Percentiles rank a stretch among this genome's conserved stretches.
Evolutionary conservation across 2,113 vertebrate species (phyloP).

Genomic region (Scartelaos histophorus): DNA sequence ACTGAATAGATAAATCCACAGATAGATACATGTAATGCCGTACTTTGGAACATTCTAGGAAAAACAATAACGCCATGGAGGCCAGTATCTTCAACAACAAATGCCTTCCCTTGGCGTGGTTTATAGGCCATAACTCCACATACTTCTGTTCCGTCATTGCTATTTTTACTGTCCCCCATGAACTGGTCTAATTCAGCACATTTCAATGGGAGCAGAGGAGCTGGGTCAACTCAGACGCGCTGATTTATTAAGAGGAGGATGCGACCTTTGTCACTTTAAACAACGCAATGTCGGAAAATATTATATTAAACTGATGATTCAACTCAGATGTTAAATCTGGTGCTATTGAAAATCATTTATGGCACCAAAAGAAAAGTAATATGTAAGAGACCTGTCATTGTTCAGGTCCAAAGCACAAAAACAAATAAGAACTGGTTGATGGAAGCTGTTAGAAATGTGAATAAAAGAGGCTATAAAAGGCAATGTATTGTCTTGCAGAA

Average conservation of each 20-base stretch:
- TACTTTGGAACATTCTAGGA: too few relatives aligned
- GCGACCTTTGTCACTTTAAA: neutral
- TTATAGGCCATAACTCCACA: conserved; percentile 19
- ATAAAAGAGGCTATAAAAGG: too few relatives aligned
- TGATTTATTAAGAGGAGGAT: neutral
- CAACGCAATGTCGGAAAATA: neutral
- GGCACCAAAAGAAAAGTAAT: neutral
- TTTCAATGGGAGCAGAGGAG: conserved; percentile 44
- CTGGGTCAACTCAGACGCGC: conserved; percentile 32
- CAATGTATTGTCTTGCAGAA: too few relatives aligned
- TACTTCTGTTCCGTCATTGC: conserved; percentile 32
- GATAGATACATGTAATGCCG: too few relatives aligned
- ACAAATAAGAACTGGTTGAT: too few relatives aligned
- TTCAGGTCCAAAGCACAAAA: too few relatives aligned
- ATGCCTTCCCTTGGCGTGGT: neutral
- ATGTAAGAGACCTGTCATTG: neutral
- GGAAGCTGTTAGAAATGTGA: too few relatives aligned
- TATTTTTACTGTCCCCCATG: conserved; percentile 76
- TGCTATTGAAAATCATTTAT: neutral
- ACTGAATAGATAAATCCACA: too few relatives aligned
- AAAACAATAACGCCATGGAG: too few relatives aligned
- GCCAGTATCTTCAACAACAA: too few relatives aligned
- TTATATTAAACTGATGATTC: neutral
- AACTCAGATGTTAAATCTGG: neutral
- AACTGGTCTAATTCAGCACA: conserved; percentile 48